Evolutionary conservation across 2,113 vertebrate genomes (phyloP), one percentile per base, ranked within the genome.

Genomic region (Garra rufa): DNA sequence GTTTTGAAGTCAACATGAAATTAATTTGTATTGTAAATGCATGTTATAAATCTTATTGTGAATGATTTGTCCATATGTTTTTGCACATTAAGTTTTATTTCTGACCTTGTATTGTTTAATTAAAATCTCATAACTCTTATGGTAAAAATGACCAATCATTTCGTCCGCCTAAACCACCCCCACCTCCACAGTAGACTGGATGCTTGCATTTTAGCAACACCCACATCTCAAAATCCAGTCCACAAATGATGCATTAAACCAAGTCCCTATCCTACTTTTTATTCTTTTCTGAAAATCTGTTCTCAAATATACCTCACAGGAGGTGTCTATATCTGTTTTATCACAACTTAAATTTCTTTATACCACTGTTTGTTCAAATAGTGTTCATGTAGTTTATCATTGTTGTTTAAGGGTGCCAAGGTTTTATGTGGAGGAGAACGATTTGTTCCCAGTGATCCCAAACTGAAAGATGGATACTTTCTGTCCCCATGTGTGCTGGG

Each of bases 401-500:
- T 5, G 1, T 77, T 83, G 26, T 87, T 84, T 10, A 89, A 99
- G 98, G 98, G 98, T 19, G 98, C 96, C 55, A 91, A 85, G 34
- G 96, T 98, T 85, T 91, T 99, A 15, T 99, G 96, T 90, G 98
- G 98, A 43, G 98, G 98, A 83, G 95, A 97, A 3, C 85, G 87
- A 0, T 95, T 95, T 0, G 90, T 93, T 3, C 96, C 97, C 1
- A 92, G 91, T 81, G 96, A 99, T 52, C 94, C 96, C 0, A 98
- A 96, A 88, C 89, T 99, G 87, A 96, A 96, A 89, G 93, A 91
- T 0, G 98, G 98, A 0, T 99, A 94, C 89, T 99, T 95, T 90
- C 96, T 99, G 96, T 93, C 85, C 0, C 98, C 98, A 6, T 99
- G 98, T 59, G 91, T 99, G 9, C 84, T 99, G 55, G 96, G 98